Percentiles rank a stretch among this genome's conserved stretches.
Evolutionary conservation across 1,140 invertebrate species (phyloP).

Genomic region (Lucilia cuprina): DNA sequence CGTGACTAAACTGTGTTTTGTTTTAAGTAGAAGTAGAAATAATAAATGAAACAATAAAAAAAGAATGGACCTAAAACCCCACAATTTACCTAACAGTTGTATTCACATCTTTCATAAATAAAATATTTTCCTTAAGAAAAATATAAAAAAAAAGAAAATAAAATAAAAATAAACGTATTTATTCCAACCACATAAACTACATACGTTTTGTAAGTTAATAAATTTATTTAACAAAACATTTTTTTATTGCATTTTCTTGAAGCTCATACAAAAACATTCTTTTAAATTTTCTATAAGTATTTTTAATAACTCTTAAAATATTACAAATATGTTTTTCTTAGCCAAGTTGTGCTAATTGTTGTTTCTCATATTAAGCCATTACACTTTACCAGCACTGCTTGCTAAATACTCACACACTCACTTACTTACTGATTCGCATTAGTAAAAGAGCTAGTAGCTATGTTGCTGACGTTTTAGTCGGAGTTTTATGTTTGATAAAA

Average conservation of each 20-base stretch:
- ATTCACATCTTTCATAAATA: not conserved
- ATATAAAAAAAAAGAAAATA: too few relatives aligned
- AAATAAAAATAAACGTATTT: not conserved
- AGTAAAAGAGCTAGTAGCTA: too few relatives aligned
- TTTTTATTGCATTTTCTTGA: not conserved
- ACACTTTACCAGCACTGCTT: not conserved
- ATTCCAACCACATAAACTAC: not conserved
- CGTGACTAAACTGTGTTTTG: conserved; percentile 38
- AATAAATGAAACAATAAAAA: not conserved
- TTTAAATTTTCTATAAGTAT: not conserved
- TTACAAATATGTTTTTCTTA: conserved; percentile 20
- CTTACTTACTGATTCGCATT: too few relatives aligned
- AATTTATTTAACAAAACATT: not conserved
- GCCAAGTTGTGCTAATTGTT: conserved; percentile 25
- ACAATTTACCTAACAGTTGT: not conserved
- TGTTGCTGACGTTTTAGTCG: not conserved
- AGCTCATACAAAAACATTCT: conserved; percentile 7
- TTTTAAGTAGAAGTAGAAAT: not conserved
- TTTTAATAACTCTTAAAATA: conserved; percentile 27
- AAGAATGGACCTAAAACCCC: not conserved
- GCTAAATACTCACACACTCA: not conserved
- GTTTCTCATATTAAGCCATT: conserved; percentile 23
- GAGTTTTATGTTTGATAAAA: conserved; percentile 8
- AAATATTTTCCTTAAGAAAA: not conserved
- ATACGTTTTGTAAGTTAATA: not conserved